These are phyloP conservation scores for Oxyruncus cristatus DNA, from an alignment of 2,113 vertebrate genomes.

Conservation along the genomic window DNA sequence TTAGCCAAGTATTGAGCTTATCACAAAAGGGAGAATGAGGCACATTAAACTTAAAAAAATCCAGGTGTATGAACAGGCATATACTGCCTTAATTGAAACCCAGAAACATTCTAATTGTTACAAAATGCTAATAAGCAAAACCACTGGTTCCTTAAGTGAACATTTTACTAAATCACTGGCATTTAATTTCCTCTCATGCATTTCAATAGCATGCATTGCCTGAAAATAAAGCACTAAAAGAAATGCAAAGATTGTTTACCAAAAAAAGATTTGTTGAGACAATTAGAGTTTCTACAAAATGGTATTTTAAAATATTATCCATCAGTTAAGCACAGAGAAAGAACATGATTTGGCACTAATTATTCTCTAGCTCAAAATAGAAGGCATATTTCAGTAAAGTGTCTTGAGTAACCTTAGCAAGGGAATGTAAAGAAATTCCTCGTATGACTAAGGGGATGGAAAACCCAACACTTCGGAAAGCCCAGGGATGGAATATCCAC, in stretches of 20 bases:
- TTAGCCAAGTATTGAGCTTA: neutral
- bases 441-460: neutral
- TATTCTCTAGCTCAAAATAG: neutral
- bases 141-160: neutral
- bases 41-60: neutral
- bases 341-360: constrained; percentile 3
- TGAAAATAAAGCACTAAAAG: constrained; percentile 11
- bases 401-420: neutral
- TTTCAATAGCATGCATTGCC: neutral
- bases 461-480: constrained; percentile 15
- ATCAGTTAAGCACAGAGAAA: neutral
- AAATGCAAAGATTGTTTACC: constrained; percentile 45
- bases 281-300: constrained; percentile 4
- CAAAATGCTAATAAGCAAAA: constrained; percentile 12
- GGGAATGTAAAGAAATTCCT: neutral
- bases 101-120: constrained; percentile 5
- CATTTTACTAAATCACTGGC: constrained; percentile 20
- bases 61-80: neutral
- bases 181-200: constrained; percentile 31
- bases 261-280: constrained; percentile 13
- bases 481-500: constrained; percentile 46
- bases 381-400: neutral
- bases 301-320: constrained; percentile 19
- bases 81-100: neutral
- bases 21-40: neutral